phyloP scores from a whole-genome alignment of 2,797 vertebrate genomes.

The Potorous gilbertii region DNA sequence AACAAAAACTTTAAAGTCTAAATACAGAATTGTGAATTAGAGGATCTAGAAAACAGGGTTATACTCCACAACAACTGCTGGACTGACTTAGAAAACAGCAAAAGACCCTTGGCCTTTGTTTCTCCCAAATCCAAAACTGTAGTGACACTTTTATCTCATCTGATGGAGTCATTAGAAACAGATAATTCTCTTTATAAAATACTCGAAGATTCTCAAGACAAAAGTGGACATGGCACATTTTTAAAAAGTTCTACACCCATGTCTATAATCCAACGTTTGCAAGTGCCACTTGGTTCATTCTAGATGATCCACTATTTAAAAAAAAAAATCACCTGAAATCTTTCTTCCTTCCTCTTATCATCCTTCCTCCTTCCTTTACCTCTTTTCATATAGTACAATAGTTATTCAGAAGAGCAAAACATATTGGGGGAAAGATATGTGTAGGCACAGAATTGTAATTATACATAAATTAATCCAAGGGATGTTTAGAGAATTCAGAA shows the following conservation, averaged over 20 bases:
- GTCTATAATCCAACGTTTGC: not conserved
- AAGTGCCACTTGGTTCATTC: not conserved
- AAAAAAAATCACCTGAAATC: not conserved
- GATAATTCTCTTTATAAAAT: slow-evolving; percentile 32
- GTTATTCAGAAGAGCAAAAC: not conserved
- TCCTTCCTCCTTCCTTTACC: not conserved
- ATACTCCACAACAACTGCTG: not conserved
- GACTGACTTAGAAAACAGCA: not conserved
- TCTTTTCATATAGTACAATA: not conserved
- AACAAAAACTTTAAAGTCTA: slow-evolving; percentile 7
- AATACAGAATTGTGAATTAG: not conserved
- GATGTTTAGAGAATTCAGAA: slow-evolving; percentile 41
- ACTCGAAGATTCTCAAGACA: slow-evolving; percentile 19
- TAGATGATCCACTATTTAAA: not conserved
- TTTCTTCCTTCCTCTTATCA: not conserved
- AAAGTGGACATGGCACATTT: not conserved
- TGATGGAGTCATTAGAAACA: not conserved
- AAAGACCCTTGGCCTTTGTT: not conserved
- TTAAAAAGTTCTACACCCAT: not conserved
- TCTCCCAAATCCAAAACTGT: not conserved
- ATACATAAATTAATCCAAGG: not conserved
- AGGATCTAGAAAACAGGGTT: not conserved
- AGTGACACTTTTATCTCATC: not conserved
- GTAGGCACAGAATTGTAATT: not conserved
- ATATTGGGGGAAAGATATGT: not conserved